Evolutionary conservation across 2,888 invertebrate species (phyloP).

Genomic region (Trypoxylon attenuatum): DNA sequence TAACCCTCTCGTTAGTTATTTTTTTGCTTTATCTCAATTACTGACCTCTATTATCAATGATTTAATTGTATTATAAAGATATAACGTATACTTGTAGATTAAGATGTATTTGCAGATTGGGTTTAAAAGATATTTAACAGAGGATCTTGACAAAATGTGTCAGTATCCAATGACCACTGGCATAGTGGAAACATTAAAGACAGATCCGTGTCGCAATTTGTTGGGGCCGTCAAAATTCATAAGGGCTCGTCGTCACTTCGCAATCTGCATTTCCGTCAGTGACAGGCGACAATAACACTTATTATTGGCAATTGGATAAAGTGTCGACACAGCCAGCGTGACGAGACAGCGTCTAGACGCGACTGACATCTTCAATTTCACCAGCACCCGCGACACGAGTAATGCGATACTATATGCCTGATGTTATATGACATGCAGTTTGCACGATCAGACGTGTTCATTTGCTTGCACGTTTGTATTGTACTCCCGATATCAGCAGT

Average conservation of each 20-base stretch:
- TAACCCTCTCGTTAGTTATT: too few relatives aligned
- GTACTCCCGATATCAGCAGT: too few relatives aligned
- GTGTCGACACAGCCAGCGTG: slow-evolving; percentile 63
- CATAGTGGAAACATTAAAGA: slow-evolving; percentile 3
- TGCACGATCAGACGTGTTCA: too few relatives aligned
- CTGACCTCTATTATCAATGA: too few relatives aligned
- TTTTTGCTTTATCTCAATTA: too few relatives aligned
- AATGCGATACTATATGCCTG: slow-evolving; percentile 42
- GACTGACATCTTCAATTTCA: slow-evolving; percentile 61
- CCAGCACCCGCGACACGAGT: slow-evolving; percentile 39
- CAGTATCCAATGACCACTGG: too few relatives aligned
- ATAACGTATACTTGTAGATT: too few relatives aligned
- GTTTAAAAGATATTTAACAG: too few relatives aligned
- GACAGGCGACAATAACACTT: slow-evolving; percentile 53
- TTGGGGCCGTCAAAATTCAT: slow-evolving; percentile 16
- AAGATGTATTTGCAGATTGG: too few relatives aligned
- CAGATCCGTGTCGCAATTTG: slow-evolving; percentile 4
- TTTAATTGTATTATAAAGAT: too few relatives aligned
- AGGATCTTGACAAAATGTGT: too few relatives aligned
- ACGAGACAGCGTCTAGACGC: slow-evolving; percentile 71
- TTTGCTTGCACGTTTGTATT: too few relatives aligned
- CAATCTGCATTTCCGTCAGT: slow-evolving; percentile 68
- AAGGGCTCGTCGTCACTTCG: slow-evolving; percentile 53
- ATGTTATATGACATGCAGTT: slow-evolving; percentile 18
- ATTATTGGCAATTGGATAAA: slow-evolving; percentile 70